phyloP scores from a whole-genome alignment of 2,113 vertebrate genomes.

The Athene cunicularia region DNA sequence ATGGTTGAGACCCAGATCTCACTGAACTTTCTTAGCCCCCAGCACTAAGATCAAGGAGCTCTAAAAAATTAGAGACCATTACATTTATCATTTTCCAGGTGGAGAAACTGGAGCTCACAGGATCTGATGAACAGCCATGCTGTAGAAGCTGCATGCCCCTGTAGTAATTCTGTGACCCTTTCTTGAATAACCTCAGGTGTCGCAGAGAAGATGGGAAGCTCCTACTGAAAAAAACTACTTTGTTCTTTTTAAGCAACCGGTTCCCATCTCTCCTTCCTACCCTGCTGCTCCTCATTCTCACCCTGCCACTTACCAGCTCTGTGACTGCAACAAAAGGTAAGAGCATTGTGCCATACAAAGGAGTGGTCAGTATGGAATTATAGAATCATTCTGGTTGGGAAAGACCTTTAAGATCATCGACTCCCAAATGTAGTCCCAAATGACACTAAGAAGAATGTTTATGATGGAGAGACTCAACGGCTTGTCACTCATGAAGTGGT shows the following conservation, averaged over 20 bases:
- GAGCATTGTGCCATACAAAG: not conserved
- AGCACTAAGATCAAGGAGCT: not conserved
- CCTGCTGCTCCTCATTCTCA: not conserved
- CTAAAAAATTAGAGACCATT: not conserved
- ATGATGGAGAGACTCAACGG: not conserved
- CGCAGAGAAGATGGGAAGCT: not conserved
- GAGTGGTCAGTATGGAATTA: not conserved
- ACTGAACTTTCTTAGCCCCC: not conserved
- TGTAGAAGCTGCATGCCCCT: not conserved
- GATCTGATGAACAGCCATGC: not conserved
- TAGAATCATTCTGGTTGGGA: not conserved
- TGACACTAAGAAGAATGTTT: not conserved
- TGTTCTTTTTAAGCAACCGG: not conserved
- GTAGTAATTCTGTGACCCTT: not conserved
- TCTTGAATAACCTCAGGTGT: not conserved
- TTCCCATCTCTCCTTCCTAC: not conserved
- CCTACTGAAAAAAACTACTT: not conserved
- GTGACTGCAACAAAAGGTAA: not conserved
- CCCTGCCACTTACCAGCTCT: accelerated
- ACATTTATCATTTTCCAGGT: not conserved
- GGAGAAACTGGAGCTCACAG: not conserved
- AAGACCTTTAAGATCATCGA: not conserved
- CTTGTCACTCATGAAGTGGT: not conserved
- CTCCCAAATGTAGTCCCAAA: not conserved
- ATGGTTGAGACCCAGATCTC: not conserved